Evolutionary conservation across 2,888 invertebrate genomes (phyloP).

Genomic region (Drosophila multiciliata): DNA sequence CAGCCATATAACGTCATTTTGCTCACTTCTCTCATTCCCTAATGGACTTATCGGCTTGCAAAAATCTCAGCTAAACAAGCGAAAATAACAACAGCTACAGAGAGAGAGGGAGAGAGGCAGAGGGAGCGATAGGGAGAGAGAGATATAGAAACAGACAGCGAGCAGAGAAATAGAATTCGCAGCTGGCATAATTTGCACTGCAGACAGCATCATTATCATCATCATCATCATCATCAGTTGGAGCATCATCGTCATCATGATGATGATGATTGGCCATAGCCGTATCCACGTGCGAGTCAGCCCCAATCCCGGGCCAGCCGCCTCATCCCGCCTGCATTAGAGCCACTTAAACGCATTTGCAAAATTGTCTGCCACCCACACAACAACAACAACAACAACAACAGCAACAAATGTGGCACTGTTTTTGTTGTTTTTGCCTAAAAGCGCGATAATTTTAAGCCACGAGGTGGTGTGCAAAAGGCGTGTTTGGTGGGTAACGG

Average conservation of each 20-base stretch:
- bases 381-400: conserved; percentile 49
- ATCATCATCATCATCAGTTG: conserved; percentile 17
- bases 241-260: conserved; percentile 7
- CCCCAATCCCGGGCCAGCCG: conserved; percentile 34
- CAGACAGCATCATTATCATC: conserved; percentile 42
- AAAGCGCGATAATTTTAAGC: conserved; percentile 72
- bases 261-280: conserved; percentile 33
- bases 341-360: conserved; percentile 79
- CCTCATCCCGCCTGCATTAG: conserved; percentile 79
- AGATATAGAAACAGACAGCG: conserved; percentile 5
- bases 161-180: conserved; percentile 9
- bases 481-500: too few relatives aligned
- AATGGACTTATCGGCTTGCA: conserved; percentile 70
- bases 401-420: conserved; percentile 19
- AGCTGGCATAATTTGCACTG: conserved; percentile 60
- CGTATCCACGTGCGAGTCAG: conserved; percentile 71
- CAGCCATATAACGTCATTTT: conserved; percentile 48
- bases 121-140: background rate
- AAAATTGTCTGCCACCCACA: conserved; percentile 76
- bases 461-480: conserved; percentile 25
- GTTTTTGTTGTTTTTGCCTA: conserved; percentile 34
- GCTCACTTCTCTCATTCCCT: conserved; percentile 41
- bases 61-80: conserved; percentile 67
- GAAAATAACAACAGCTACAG: conserved; percentile 16
- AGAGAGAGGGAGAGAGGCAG: background rate